Evolutionary conservation across 2,888 invertebrate species (phyloP).

Genomic region (Heteromurus nitidus): DNA sequence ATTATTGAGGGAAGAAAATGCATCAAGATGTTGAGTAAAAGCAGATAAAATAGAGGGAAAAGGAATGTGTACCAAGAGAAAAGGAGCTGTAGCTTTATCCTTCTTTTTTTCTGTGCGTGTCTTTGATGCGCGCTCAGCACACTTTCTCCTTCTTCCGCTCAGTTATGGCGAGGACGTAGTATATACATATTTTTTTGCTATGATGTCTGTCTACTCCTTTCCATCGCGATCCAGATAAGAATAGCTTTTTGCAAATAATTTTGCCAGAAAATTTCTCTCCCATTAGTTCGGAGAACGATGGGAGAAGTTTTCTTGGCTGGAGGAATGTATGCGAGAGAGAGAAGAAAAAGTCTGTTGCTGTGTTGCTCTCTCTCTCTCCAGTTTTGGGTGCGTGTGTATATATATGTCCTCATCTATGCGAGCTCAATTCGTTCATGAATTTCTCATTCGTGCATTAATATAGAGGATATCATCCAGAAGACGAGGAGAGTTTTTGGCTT

Average conservation of each 20-base stretch:
- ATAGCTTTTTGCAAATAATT: constrained; percentile 53
- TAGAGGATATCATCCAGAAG: neutral
- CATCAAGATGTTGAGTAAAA: neutral
- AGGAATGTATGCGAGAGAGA: no score
- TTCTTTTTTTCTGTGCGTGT: neutral
- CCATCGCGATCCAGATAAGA: constrained; percentile 18
- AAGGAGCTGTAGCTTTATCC: neutral
- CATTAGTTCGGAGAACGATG: constrained; percentile 61
- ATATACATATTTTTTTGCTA: no score
- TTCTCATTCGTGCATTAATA: neutral
- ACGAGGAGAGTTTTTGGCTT: neutral
- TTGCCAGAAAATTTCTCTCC: constrained; percentile 57
- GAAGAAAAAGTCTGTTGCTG: no score
- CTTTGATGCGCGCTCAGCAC: neutral
- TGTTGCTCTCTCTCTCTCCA: neutral
- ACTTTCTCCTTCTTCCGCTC: constrained; percentile 13
- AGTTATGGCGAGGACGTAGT: constrained; percentile 10
- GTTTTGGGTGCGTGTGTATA: neutral
- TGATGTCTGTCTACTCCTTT: neutral
- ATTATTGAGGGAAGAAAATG: neutral
- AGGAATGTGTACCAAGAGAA: neutral
- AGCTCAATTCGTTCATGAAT: no score
- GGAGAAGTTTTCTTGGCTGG: constrained; percentile 58
- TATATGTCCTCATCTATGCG: no score
- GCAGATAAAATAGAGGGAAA: no score